Evolutionary conservation across 2,797 vertebrate species (phyloP), one percentile per base, ranked within the genome.

Genomic region (Pangasius mekongensis): DNA sequence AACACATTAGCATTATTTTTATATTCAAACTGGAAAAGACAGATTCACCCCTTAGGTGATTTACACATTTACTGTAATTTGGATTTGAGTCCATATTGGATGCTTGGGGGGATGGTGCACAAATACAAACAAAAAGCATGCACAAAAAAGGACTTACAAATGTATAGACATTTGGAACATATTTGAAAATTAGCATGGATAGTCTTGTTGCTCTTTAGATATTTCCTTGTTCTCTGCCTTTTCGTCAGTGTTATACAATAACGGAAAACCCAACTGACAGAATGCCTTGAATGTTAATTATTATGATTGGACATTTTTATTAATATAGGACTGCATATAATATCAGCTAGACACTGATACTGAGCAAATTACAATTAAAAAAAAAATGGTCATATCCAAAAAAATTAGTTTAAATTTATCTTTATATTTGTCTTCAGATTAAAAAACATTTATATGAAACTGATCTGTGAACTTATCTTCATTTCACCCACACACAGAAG

Each of bases 81-180:
- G 36, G 30, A 27, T 64, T 60, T 20, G 60, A 77, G 16, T 84
- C 58, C 71, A 84, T 43, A 67, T 77, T 84, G 81, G 87, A 84
- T 77, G 33, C 30, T 14, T 27, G 30, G 62, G 62, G 24, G 11
- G 62, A n/a, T 20, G 5, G 27, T 14, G 7, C 5, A 71, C 39
- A 73, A 73, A 73, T 24, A 73, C 24, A 43, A 71, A 71, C 22
- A 81, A 58, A 36, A 81, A 36, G 5, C 8, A 56, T 78, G 13
- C 33, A 9, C 52, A 80, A 58, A 80, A 80, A 58, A 81, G 0
- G 18, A 56, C 30, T 36, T 58, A 30, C 36, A 77, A 18, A 3
- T 27, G 74, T 54, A 30, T 52, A n/a, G 14, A 33, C 1, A 54
- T 30, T 14, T 78, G 16, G 16, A 60, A 39, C 16, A 81, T 60